Evolutionary conservation across 2,113 vertebrate genomes (phyloP).

Genomic region (Chionomys nivalis): DNA sequence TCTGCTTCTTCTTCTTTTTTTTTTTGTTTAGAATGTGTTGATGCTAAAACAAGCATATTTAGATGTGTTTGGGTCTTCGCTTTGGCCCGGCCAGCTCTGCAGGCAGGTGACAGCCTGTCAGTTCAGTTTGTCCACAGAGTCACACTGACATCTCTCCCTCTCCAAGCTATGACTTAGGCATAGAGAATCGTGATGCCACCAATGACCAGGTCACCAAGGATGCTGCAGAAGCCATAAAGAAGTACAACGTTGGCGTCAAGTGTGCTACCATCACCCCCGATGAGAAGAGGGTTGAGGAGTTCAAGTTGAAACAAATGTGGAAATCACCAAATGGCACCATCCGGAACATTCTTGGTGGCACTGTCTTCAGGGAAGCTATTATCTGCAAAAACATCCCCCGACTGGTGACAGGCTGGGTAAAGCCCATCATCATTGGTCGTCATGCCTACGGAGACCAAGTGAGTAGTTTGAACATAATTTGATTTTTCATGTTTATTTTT

Average conservation of each 20-base stretch:
- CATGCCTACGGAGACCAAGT: conserved; percentile 99
- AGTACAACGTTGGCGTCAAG: conserved; percentile 95
- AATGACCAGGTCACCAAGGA: conserved; percentile 94
- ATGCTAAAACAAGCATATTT: neutral
- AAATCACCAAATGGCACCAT: conserved; percentile 99
- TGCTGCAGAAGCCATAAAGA: conserved; percentile 95
- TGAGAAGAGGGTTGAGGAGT: conserved; percentile 97
- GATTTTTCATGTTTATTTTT: conserved; percentile 2
- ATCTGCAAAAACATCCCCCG: conserved; percentile 98
- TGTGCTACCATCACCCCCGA: conserved; percentile 99
- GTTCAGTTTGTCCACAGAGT: neutral
- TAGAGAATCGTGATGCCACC: conserved; percentile 95
- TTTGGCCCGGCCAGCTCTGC: neutral
- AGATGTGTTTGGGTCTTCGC: neutral
- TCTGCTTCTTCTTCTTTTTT: no score
- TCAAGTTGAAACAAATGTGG: conserved; percentile 99
- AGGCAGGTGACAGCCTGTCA: neutral
- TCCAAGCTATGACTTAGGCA: conserved; percentile 94
- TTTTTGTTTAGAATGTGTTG: neutral
- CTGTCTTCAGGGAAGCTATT: conserved; percentile 98
- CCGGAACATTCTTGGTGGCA: conserved; percentile 97
- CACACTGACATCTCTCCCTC: neutral
- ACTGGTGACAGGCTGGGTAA: conserved; percentile 95
- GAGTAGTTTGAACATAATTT: conserved; percentile 68
- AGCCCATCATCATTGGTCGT: conserved; percentile 98